phyloP scores from a whole-genome alignment of 2,797 vertebrate genomes.

The Poeciliopsis presidionis region DNA sequence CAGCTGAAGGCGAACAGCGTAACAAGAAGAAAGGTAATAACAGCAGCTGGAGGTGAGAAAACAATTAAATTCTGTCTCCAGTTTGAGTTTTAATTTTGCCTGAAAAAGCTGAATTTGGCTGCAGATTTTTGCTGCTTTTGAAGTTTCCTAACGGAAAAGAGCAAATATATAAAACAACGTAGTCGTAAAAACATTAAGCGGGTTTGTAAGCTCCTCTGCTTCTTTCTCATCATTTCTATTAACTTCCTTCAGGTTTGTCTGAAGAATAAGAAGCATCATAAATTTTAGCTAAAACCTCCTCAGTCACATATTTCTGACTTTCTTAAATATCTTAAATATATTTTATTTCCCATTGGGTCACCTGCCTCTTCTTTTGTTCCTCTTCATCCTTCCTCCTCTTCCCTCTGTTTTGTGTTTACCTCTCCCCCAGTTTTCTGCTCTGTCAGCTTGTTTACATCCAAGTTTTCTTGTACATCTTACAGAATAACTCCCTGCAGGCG shows the following conservation, averaged over 20 bases:
- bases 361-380: not conserved
- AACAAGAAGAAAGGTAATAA: not conserved
- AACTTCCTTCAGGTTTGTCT: not conserved
- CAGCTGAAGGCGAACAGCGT: not conserved
- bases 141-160: not conserved
- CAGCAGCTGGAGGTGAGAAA: not conserved
- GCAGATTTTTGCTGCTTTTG: not conserved
- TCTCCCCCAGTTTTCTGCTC: constrained; percentile 64
- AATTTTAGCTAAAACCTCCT: rapidly evolving
- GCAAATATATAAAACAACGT: not conserved
- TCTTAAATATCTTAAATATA: not conserved
- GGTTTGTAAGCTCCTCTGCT: not conserved
- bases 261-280: not conserved
- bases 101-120: not conserved
- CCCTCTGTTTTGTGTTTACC: constrained; percentile 8
- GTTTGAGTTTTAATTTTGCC: not conserved
- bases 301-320: no score
- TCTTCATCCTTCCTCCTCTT: not conserved
- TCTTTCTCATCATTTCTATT: not conserved
- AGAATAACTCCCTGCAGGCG: constrained; percentile 35
- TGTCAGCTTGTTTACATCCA: constrained; percentile 62
- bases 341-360: not conserved
- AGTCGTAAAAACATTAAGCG: not conserved
- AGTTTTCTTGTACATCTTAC: constrained; percentile 55
- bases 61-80: not conserved